Evolutionary conservation across 2,113 vertebrate genomes (phyloP), one percentile per base, ranked within the genome.

Genomic region (Apeltes quadracus): DNA sequence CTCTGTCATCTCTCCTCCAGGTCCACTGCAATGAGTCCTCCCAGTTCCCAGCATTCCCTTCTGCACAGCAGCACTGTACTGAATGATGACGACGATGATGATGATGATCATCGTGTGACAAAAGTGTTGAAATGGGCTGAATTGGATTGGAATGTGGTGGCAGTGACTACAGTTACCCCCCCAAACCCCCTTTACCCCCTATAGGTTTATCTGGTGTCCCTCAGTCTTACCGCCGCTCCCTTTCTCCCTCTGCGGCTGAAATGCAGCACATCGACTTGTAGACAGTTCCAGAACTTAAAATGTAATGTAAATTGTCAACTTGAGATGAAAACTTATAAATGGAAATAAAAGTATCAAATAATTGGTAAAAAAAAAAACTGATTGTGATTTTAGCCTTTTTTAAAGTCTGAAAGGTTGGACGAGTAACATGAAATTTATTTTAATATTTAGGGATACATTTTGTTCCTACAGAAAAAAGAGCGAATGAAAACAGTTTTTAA

Each of bases 31-130:
- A 91, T 91, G 90, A 92, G 84, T 90, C 91, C 90, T 93, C 82
- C 89, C 76, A 83, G 87, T 90, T 93, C 91, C 92, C 93, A 90
- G 90, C 89, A 92, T 93, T 93, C 92, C 92, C 91, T 90, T 89
- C 87, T 88, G 85, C 89, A 91, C 88, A 89, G 66, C 87, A 85
- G 81, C 90, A 82, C 89, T 89, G 90, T 88, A 88, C 84, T 87
- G 68, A 84, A 84, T 67, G 78, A 88, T 64, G 76, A 80, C 39
- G 48, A 80, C 51, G 25, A 68, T 7, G 16, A 44, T 3, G 44
- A 71, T 41, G 79, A 77, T 38, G 61, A 62, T 59, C 16, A 53
- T 44, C 48, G 76, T 20, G 76, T 50, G 54, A 71, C 61, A 56
- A 72, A 71, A 53, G 67, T 73, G 83, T 79, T 81, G 78, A 83